phyloP scores from a whole-genome alignment of 2,888 invertebrate genomes.

The Cerastoderma edule region DNA sequence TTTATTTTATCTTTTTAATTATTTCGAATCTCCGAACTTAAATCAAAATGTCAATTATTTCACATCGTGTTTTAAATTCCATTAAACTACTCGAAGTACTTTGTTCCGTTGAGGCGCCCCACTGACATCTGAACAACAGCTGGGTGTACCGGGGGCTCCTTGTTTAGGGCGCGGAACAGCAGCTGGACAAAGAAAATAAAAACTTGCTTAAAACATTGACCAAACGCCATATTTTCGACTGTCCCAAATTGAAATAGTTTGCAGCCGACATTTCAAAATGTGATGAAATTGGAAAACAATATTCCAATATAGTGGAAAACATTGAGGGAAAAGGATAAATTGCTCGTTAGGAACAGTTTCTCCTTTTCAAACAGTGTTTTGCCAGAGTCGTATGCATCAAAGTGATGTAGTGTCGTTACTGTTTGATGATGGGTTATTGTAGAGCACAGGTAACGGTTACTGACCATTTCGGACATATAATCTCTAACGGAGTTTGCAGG shows the following conservation, averaged over 20 bases:
- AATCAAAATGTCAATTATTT: too few relatives aligned
- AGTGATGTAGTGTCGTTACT: too few relatives aligned
- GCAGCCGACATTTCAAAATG: neutral
- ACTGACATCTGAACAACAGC: conserved; percentile 2
- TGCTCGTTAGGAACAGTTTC: neutral
- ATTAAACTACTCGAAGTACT: too few relatives aligned
- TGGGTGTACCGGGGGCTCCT: neutral
- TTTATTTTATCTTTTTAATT: too few relatives aligned
- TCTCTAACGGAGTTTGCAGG: too few relatives aligned
- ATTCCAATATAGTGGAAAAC: neutral
- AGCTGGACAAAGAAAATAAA: conserved; percentile 2
- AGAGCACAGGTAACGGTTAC: too few relatives aligned
- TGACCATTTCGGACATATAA: too few relatives aligned
- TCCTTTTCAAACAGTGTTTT: too few relatives aligned
- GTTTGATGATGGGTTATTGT: too few relatives aligned
- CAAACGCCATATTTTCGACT: neutral
- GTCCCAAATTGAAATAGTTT: neutral
- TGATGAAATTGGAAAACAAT: neutral
- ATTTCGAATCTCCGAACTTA: too few relatives aligned
- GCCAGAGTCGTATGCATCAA: too few relatives aligned
- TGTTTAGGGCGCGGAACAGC: conserved; percentile 17
- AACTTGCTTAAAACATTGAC: neutral
- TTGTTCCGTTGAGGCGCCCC: neutral
- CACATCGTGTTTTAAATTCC: too few relatives aligned
- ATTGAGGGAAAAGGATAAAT: neutral